Conservation (phyloP, 1,140 invertebrate genomes). For the Mercenaria mercenaria region DNA sequence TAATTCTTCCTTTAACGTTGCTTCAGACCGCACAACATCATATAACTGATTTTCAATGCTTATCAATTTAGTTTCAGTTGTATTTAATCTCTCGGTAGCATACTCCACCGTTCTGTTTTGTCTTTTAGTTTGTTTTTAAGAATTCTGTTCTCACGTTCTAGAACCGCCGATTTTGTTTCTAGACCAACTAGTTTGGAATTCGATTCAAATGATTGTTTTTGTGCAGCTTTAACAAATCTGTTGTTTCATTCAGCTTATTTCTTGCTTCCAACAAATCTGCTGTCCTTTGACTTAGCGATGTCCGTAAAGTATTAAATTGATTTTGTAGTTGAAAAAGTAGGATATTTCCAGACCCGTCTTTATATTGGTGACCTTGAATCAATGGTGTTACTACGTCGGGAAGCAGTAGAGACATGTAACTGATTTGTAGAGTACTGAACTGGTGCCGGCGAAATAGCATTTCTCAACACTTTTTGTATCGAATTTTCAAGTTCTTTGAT, state of each 20-base stretch:
- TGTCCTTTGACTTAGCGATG: slow-evolving; percentile 35
- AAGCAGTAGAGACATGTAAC: background rate
- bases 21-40: slow-evolving; percentile 54
- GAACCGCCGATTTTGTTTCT: slow-evolving; percentile 33
- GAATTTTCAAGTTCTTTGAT: slow-evolving; percentile 65
- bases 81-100: slow-evolving; percentile 41
- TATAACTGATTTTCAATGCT: slow-evolving; percentile 51
- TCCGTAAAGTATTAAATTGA: slow-evolving; percentile 50
- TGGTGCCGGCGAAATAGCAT: slow-evolving; percentile 18
- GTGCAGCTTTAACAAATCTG: slow-evolving; percentile 45
- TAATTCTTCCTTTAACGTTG: slow-evolving; percentile 48
- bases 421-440: background rate
- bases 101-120: slow-evolving; percentile 56
- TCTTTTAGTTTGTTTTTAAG: slow-evolving; percentile 59
- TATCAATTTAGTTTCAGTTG: slow-evolving; percentile 43
- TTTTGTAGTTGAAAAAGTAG: slow-evolving; percentile 44
- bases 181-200: slow-evolving; percentile 23
- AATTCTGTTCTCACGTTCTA: slow-evolving; percentile 53
- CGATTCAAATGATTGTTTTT: slow-evolving; percentile 47
- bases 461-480: slow-evolving; percentile 56
- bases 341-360: slow-evolving; percentile 7
- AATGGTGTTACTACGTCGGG: background rate
- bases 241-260: slow-evolving; percentile 58
- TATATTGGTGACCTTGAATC: background rate
- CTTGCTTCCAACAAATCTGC: slow-evolving; percentile 48